phyloP scores from a whole-genome alignment of 2,888 invertebrate species.

The Therioaphis trifolii region DNA sequence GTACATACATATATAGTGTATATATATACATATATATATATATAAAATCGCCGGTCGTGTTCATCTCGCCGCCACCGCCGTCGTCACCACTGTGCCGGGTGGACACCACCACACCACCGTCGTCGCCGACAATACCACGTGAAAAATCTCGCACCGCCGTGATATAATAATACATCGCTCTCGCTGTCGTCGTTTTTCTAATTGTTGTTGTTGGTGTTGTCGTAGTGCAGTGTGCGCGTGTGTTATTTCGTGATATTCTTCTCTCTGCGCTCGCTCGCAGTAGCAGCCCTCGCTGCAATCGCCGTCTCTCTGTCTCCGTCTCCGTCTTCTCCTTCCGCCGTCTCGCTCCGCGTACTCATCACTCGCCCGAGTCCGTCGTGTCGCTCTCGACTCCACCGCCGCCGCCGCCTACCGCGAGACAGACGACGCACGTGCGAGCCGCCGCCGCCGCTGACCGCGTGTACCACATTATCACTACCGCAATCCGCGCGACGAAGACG shows the following conservation, averaged over 20 bases:
- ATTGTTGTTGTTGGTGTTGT: no score
- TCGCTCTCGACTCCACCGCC: not conserved
- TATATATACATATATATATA: no score
- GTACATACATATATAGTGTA: no score
- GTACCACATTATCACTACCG: no score
- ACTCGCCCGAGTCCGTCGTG: not conserved
- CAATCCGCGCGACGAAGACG: no score
- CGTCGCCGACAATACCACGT: not conserved
- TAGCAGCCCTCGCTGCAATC: not conserved
- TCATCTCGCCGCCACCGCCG: not conserved
- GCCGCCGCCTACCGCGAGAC: not conserved
- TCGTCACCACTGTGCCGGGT: not conserved
- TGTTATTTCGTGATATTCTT: not conserved
- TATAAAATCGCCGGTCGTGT: conserved; percentile 34
- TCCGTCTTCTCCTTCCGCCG: not conserved
- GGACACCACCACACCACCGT: no score
- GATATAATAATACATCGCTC: not conserved
- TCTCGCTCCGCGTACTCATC: no score
- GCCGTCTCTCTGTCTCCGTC: not conserved
- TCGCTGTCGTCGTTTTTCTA: no score
- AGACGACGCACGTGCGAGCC: not conserved
- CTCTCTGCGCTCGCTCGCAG: not conserved
- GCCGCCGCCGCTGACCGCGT: no score
- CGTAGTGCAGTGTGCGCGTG: not conserved
- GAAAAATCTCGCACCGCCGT: not conserved